Conservation (phyloP, 2,888 invertebrate species). For the Phorcus lineatus region DNA sequence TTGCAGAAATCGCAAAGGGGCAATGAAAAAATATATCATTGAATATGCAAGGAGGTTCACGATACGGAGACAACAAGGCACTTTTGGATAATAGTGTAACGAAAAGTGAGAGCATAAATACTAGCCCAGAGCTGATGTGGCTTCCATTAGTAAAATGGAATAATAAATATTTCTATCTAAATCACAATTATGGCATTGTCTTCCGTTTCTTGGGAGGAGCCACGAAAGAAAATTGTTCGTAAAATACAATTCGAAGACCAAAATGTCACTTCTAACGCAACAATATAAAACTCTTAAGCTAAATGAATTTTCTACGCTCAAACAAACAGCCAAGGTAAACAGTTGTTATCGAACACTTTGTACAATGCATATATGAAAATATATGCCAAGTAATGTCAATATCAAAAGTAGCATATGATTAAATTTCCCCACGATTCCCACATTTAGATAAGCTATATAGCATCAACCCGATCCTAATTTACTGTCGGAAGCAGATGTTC, state of each 20-base stretch:
- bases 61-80: not conserved
- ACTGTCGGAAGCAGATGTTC: too few species aligned
- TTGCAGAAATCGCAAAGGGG: constrained; percentile 12
- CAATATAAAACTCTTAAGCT: not conserved
- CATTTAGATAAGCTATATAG: too few species aligned
- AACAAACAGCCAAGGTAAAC: too few species aligned
- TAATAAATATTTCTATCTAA: not conserved
- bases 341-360: too few species aligned
- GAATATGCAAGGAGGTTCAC: constrained; percentile 17
- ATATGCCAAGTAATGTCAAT: not conserved
- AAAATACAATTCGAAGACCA: not conserved
- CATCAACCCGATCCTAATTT: too few species aligned
- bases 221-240: not conserved
- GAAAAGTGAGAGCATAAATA: constrained; percentile 1
- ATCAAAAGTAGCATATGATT: not conserved
- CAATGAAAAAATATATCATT: constrained; percentile 23
- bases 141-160: constrained; percentile 16
- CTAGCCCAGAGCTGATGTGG: not conserved
- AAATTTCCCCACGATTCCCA: too few species aligned
- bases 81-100: not conserved
- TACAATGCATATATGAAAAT: too few species aligned
- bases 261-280: not conserved
- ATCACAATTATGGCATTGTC: too few species aligned
- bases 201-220: too few species aligned
- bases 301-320: not conserved